Percentiles rank a stretch among this genome's conserved stretches.
Evolutionary conservation across 1,140 invertebrate genomes (phyloP).

Genomic region (Drosophila pseudoananassae): DNA sequence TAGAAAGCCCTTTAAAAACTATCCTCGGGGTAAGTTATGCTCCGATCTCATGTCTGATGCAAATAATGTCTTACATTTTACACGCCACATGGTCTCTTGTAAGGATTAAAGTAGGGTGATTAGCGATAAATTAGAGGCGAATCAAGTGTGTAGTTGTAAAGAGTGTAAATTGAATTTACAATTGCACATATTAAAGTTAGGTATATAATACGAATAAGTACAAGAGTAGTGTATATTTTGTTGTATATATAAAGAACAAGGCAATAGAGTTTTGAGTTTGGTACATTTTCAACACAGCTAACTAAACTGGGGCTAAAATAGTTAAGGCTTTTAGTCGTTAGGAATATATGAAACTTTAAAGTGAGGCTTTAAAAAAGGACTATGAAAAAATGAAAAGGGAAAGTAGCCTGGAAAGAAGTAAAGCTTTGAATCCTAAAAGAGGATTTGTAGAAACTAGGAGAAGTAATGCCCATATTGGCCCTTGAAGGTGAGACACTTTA

Average conservation of each 20-base stretch:
- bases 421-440: too few relatives aligned
- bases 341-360: too few relatives aligned
- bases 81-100: constrained; percentile 18
- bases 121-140: constrained; percentile 46
- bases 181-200: constrained; percentile 33
- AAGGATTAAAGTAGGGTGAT: constrained; percentile 32
- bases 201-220: constrained; percentile 40
- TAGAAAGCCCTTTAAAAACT: constrained; percentile 67
- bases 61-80: constrained; percentile 53
- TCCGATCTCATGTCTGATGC: constrained; percentile 14
- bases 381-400: too few relatives aligned
- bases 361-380: too few relatives aligned
- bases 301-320: constrained; percentile 26
- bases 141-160: constrained; percentile 34
- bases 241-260: constrained; percentile 68
- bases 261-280: constrained; percentile 66
- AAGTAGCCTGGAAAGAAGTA: too few relatives aligned
- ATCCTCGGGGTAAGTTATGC: constrained; percentile 27
- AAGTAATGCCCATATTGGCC: too few relatives aligned
- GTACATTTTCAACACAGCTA: constrained; percentile 60
- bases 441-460: too few relatives aligned
- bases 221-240: constrained; percentile 50
- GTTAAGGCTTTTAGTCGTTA: neutral
- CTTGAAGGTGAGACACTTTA: too few relatives aligned
- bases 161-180: constrained; percentile 78